Conservation (phyloP, 2,113 vertebrate species). For the Rattus norvegicus region GRCr8 NC_086021.1:125220001-125220500, state of each 20-base stretch:
- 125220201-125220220: background rate
- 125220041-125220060: background rate
- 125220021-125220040: background rate
- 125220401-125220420: background rate
- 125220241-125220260: background rate
- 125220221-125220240: background rate
- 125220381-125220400: background rate
- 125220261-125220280: background rate
- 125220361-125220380: background rate
- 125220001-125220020: background rate
- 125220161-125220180: background rate
- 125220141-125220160: background rate
- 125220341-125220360: background rate
- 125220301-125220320: background rate
- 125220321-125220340: background rate
- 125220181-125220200: background rate
- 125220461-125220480: background rate
- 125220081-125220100: background rate
- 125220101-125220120: background rate
- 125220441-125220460: background rate
- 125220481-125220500: background rate
- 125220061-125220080: background rate
- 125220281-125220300: background rate
- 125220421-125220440: background rate
- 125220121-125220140: background rate